Conservation (phyloP, 2,113 vertebrate species). For the Corythornis madagascariensis region DNA sequence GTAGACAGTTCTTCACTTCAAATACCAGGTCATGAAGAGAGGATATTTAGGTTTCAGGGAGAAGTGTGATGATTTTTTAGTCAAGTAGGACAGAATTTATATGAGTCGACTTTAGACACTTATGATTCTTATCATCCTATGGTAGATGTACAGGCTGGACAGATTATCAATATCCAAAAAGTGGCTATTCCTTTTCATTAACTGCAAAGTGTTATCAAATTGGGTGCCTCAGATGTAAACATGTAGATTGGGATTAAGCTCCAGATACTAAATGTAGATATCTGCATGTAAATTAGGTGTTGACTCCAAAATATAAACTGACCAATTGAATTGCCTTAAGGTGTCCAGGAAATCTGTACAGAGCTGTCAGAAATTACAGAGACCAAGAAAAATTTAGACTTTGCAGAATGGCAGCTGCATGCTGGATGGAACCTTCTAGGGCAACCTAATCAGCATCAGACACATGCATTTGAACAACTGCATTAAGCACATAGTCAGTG, state of each 20-base stretch:
- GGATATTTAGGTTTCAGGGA: neutral
- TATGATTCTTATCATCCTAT: neutral
- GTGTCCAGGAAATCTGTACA: neutral
- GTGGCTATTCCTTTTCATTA: neutral
- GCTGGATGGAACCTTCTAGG: neutral
- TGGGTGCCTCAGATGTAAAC: neutral
- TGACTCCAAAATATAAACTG: neutral
- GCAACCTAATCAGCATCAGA: neutral
- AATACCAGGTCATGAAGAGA: neutral
- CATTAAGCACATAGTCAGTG: neutral
- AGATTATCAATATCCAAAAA: neutral
- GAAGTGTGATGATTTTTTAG: neutral
- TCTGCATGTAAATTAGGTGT: neutral
- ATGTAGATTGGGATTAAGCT: neutral
- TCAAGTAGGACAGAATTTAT: neutral
- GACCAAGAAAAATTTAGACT: neutral
- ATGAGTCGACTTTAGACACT: neutral
- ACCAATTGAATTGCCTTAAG: neutral
- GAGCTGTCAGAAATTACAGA: neutral
- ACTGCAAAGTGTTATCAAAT: neutral
- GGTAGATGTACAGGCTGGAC: neutral
- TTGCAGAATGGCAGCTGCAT: neutral
- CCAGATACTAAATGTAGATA: neutral
- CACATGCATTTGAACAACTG: accelerated
- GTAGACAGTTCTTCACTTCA: neutral